Conservation (phyloP, 23 tunicate genomes). For the Ascidia mentula region DNA sequence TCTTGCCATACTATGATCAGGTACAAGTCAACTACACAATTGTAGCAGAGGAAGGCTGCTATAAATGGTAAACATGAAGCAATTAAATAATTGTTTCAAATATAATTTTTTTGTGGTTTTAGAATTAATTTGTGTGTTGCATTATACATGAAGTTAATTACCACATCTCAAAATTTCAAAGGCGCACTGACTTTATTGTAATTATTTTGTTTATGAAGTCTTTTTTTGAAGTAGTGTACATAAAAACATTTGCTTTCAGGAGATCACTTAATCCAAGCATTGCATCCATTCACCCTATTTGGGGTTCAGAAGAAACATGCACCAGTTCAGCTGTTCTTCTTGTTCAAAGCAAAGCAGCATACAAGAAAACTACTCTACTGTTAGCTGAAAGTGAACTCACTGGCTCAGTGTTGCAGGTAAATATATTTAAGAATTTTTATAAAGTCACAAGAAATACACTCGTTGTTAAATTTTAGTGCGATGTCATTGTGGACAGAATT, state of each 20-base stretch:
- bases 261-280: constrained; percentile 56
- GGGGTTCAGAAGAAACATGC: constrained; percentile 31
- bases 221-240: too few relatives aligned
- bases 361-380: constrained; percentile 69
- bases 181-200: too few relatives aligned
- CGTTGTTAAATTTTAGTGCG: constrained; percentile 74
- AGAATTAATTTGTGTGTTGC: too few relatives aligned
- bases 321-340: constrained; percentile 64
- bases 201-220: too few relatives aligned
- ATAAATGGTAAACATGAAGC: constrained; percentile 51
- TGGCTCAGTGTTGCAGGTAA: constrained; percentile 60
- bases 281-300: constrained; percentile 68
- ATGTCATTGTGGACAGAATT: constrained; percentile 84
- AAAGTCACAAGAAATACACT: not conserved
- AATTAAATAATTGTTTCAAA: too few relatives aligned
- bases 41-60: constrained; percentile 84
- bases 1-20: constrained; percentile 77
- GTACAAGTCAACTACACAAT: constrained; percentile 84
- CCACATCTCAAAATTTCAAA: too few relatives aligned
- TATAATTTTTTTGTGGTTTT: too few relatives aligned
- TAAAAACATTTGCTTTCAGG: constrained; percentile 28
- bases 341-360: constrained; percentile 58
- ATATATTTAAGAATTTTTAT: not conserved
- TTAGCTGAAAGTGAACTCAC: constrained; percentile 77
- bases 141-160: too few relatives aligned